Evolutionary conservation across 2,888 invertebrate species (phyloP), one percentile per base, ranked within the genome.

Genomic region (Villa cingulata): DNA sequence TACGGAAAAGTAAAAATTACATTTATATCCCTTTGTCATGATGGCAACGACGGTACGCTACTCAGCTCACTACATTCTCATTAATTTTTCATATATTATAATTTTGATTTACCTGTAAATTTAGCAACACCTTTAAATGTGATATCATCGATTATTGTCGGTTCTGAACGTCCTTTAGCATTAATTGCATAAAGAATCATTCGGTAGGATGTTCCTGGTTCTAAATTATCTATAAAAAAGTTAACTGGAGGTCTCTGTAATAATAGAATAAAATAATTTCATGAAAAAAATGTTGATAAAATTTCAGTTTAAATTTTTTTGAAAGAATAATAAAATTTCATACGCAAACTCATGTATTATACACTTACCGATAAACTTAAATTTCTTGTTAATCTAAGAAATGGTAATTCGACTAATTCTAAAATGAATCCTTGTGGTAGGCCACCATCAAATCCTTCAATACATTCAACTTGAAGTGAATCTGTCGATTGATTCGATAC

Each of bases 371-470:
- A 55, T 41, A 68, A 59, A 48, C 62, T 68, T 39, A 70, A 59
- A 56, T 70, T 70, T 46, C 66, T 57, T 51, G 62, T 66, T 55
- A 74, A 62, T 48, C 72, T 70, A 56, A 83, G 68, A 29, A 77
- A 76, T 3, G 83, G 83, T 54, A 85, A 65, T 62, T 86, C 85
- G 44, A 85, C 73, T 45, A 87, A 71, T 64, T 87, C 86, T 77
- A 87, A 78, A 53, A 86, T 76, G 70, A 90, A 90, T 59, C 80
- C 81, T 69, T 90, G 90, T 4, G 88, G 88, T 41, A 90, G 74
- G 12, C 89, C 89, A 41, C 89, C 89, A 60, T 88, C 86, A 68
- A 88, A 88, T 59, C 86, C 85, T 68, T 89, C 89, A 46, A 83
- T 76, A 66, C 91, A 91, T 56, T 88, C 87, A 43, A 91, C 85